Base-by-base conservation (phyloP, 1,140 invertebrate species). In the Panulirus ornatus region DNA sequence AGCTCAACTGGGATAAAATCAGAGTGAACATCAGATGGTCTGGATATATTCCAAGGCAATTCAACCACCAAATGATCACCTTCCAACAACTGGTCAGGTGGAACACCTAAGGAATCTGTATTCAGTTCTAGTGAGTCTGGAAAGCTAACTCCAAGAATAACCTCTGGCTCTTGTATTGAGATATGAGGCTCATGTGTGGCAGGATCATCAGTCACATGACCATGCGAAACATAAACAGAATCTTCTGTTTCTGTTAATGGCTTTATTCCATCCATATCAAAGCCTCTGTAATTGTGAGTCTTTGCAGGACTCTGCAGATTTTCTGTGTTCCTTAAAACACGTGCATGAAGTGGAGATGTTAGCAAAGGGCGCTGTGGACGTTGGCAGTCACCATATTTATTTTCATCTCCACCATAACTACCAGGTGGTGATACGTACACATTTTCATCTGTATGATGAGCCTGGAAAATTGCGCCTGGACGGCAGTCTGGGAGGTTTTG, bases 201-300 rank as follows among this genome's bases (percentile, higher is more conserved):
- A 58, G 34, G 54, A 42, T 11, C 38, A 8, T 27, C 42, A 73
- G 47, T 73, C 8, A 63, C 70, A 8, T 36, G 63, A 30, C 16
- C n/a, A 30, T 71, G 51, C 73, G 66, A 63, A 3, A 71, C 34
- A 34, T 42, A 81, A 11, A 36, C 83, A 11, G 38, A n/a, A 19
- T 91, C 91, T 19, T 91, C 91, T 44, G 14, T 73, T 70, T 91
- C 91, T 34, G 40, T 42, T 27, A 91, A 71, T 22, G 91, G 91
- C 40, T 91, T 91, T 40, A 91, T 91, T 6, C 91, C 91, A 66
- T 88, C 85, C 27, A 88, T 84, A 44, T 91, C 85, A 70, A 88
- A 88, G 16, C 76, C 73, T 42, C 71, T 66, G 30, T 91, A 91
- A 73, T n/a, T 87, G 38, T 40, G 73, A n/a, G 70, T 58, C 70